A percentile compares a stretch with the other conserved stretches of the same genome.
phyloP scores from a whole-genome alignment of 1,140 invertebrate species.

The Macrosteles quadrilineatus region DNA sequence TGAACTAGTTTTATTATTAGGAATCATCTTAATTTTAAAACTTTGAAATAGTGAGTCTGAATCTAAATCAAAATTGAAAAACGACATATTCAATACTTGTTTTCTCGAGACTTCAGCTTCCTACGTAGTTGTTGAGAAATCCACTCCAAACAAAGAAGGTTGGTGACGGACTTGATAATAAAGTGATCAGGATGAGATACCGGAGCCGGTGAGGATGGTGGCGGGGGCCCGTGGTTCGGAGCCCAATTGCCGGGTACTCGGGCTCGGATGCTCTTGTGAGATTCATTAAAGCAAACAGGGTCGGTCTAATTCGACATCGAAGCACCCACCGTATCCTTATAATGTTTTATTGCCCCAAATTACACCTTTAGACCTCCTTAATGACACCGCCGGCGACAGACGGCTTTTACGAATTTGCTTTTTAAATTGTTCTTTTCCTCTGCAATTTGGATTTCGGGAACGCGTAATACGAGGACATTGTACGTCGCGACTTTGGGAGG shows the following conservation, averaged over 20 bases:
- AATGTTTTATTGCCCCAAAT: slow-evolving; percentile 23
- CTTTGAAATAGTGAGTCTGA: too few species aligned
- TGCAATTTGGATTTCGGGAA: slow-evolving; percentile 18
- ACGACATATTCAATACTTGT: too few species aligned
- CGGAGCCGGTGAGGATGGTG: neutral
- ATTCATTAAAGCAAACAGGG: slow-evolving; percentile 17
- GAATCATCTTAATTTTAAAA: too few species aligned
- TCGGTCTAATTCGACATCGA: slow-evolving; percentile 1
- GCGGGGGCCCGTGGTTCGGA: neutral
- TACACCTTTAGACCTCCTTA: neutral
- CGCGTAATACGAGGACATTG: slow-evolving; percentile 6
- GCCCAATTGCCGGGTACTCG: neutral
- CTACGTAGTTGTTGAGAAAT: too few species aligned
- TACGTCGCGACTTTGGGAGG: too few species aligned
- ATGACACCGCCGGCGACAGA: slow-evolving; percentile 8
- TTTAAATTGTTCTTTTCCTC: slow-evolving; percentile 17
- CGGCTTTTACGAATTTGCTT: slow-evolving; percentile 17
- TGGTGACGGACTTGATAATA: slow-evolving; percentile 3
- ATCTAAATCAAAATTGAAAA: too few species aligned
- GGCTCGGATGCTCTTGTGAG: neutral
- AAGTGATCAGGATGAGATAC: neutral
- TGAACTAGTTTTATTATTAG: too few species aligned
- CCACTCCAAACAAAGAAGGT: too few species aligned
- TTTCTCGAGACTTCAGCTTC: too few species aligned
- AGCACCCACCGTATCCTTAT: slow-evolving; percentile 4